phyloP scores from a whole-genome alignment of 2,797 vertebrate species.

The Pseudocheirus occidentalis region DNA sequence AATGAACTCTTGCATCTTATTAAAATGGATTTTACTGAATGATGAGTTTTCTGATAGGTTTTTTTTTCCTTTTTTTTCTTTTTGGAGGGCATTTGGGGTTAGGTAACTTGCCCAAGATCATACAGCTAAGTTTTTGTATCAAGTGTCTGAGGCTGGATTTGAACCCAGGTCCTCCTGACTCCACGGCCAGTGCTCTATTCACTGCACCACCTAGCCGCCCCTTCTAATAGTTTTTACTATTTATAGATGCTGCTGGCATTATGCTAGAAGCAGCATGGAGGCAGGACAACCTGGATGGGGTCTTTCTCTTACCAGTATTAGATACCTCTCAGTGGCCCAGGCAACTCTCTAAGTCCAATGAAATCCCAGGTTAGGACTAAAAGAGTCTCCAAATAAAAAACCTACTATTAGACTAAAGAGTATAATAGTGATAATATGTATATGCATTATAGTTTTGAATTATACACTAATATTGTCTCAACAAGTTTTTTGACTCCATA shows the following conservation, averaged over 20 bases:
- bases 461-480: not conserved
- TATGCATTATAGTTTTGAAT: not conserved
- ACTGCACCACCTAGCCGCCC: too few relatives aligned
- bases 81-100: too few relatives aligned
- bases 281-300: not conserved
- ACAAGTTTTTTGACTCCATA: not conserved
- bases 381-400: not conserved
- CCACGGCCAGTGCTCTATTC: too few relatives aligned
- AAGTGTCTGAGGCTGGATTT: too few relatives aligned
- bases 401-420: not conserved
- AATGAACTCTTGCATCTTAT: not conserved
- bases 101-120: too few relatives aligned
- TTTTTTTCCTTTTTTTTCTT: too few relatives aligned
- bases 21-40: not conserved
- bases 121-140: too few relatives aligned
- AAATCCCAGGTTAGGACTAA: not conserved
- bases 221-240: not conserved
- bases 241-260: not conserved
- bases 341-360: not conserved
- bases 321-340: not conserved
- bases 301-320: not conserved
- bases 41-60: conserved; percentile 7
- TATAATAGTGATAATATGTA: not conserved
- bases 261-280: not conserved
- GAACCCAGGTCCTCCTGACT: too few relatives aligned